Conservation (phyloP, 2,888 invertebrate species). For the Corbicula japonica region DNA sequence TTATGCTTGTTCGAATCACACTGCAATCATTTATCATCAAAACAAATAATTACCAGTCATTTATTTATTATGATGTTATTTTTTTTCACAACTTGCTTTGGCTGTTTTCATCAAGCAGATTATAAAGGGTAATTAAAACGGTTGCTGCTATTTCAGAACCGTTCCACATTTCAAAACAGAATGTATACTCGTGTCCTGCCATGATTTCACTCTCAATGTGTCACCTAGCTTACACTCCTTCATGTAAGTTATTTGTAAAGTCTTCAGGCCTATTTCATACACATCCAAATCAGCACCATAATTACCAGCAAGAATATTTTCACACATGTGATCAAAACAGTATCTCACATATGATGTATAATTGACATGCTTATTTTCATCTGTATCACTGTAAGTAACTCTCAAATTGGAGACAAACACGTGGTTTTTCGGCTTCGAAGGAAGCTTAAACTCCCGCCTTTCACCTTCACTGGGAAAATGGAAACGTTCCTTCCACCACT, state of each 20-base stretch:
- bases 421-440: conserved; percentile 12
- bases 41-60: too few species aligned
- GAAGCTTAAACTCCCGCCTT: conserved; percentile 29
- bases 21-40: too few species aligned
- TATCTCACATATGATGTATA: conserved; percentile 38
- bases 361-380: conserved; percentile 50
- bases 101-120: conserved; percentile 15
- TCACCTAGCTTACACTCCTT: conserved; percentile 52
- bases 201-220: conserved; percentile 39
- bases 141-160: conserved; percentile 6
- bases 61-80: too few species aligned
- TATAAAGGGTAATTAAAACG: conserved; percentile 13
- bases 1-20: too few species aligned
- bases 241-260: conserved; percentile 41
- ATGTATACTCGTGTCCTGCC: conserved; percentile 36
- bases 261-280: conserved; percentile 38
- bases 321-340: conserved; percentile 40
- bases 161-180: conserved; percentile 46
- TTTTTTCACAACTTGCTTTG: conserved; percentile 12
- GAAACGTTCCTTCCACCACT: conserved; percentile 31
- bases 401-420: conserved; percentile 26
- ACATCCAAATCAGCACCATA: conserved; percentile 19
- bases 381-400: conserved; percentile 45
- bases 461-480: conserved; percentile 28
- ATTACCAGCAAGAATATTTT: conserved; percentile 32